These are phyloP conservation scores for Odontomyia ornata DNA, from an alignment of 2,888 invertebrate genomes.

Conservation along the genomic window DNA sequence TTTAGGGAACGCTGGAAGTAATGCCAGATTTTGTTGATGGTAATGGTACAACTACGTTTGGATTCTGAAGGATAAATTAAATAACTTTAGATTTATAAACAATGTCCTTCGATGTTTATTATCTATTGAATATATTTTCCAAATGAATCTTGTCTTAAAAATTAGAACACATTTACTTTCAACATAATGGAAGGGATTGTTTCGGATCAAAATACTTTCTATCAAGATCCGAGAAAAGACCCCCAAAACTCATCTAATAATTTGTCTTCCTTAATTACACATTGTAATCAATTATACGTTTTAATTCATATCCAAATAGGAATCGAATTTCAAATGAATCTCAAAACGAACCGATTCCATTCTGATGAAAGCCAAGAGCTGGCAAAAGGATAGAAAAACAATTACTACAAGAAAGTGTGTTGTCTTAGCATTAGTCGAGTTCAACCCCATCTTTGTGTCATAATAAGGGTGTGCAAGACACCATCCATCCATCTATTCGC, in stretches of 20 bases:
- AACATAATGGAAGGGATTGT: too few relatives aligned
- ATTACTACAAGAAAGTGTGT: neutral
- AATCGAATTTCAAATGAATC: slow-evolving; percentile 36
- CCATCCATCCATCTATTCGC: slow-evolving; percentile 21
- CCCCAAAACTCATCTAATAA: neutral
- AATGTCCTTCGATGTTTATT: neutral
- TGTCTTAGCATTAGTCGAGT: neutral
- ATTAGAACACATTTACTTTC: too few relatives aligned
- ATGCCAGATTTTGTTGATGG: too few relatives aligned
- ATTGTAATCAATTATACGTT: slow-evolving; percentile 39
- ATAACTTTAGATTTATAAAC: too few relatives aligned
- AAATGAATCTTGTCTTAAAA: too few relatives aligned
- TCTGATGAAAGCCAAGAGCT: neutral
- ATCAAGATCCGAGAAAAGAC: too few relatives aligned
- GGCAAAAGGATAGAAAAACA: slow-evolving; percentile 3
- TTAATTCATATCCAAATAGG: slow-evolving; percentile 34
- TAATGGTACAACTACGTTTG: too few relatives aligned
- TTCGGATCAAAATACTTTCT: too few relatives aligned
- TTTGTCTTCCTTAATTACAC: slow-evolving; percentile 30
- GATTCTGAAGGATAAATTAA: too few relatives aligned
- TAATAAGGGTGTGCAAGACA: slow-evolving; percentile 17
- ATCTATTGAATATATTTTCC: neutral
- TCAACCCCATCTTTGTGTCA: slow-evolving; percentile 27
- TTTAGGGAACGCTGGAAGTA: too few relatives aligned
- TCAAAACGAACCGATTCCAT: neutral